A percentile compares a stretch with the other conserved stretches of the same genome.
phyloP scores from a whole-genome alignment of 2,113 vertebrate species.

The Planiliza haematocheilus region DNA sequence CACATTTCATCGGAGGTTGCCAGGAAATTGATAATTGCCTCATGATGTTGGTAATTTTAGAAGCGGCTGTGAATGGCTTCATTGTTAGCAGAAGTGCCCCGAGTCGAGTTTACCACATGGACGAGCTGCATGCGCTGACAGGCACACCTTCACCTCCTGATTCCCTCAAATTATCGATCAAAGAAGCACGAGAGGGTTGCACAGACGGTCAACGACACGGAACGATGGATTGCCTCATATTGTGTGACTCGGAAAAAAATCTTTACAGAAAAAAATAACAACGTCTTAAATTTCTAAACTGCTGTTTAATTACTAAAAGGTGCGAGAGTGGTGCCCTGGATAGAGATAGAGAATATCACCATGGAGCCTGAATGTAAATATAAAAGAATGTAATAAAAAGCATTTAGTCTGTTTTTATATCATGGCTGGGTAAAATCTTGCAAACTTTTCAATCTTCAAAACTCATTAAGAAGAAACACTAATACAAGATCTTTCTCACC shows the following conservation, averaged over 20 bases:
- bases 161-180: slow-evolving; percentile 42
- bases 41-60: slow-evolving; percentile 66
- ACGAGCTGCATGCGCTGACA: slow-evolving; percentile 16
- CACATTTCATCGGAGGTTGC: slow-evolving; percentile 35
- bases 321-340: neutral
- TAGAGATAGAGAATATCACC: slow-evolving; percentile 14
- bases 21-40: slow-evolving; percentile 66
- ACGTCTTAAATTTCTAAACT: slow-evolving; percentile 8
- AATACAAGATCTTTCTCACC: neutral
- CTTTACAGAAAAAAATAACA: slow-evolving; percentile 26
- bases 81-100: slow-evolving; percentile 57
- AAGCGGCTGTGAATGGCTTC: slow-evolving; percentile 44
- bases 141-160: slow-evolving; percentile 47
- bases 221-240: slow-evolving; percentile 22
- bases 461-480: slow-evolving; percentile 9
- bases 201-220: slow-evolving; percentile 25
- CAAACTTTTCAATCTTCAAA: neutral
- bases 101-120: slow-evolving; percentile 29
- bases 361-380: slow-evolving; percentile 5
- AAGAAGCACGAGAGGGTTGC: slow-evolving; percentile 12
- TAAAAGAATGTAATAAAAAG: slow-evolving; percentile 6
- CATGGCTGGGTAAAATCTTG: slow-evolving; percentile 1
- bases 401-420: slow-evolving; percentile 23
- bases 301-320: slow-evolving; percentile 38
- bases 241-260: slow-evolving; percentile 6